Percentiles rank a stretch among this genome's conserved stretches.
These are phyloP conservation scores for Platalea minor DNA, from an alignment of 2,797 vertebrate species.

Conservation along the genomic window DNA sequence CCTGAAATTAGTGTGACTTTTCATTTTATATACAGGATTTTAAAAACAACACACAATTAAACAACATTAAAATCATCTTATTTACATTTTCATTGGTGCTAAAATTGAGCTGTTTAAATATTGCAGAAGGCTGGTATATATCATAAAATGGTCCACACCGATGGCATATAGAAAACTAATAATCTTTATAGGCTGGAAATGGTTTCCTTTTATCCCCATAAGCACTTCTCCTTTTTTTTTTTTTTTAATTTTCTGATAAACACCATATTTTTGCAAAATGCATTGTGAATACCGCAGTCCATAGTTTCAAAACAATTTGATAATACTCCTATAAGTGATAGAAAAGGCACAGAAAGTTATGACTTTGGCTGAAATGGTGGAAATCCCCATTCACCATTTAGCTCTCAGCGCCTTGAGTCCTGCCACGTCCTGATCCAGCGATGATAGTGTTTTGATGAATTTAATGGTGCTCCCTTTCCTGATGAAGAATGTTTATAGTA, in stretches of 20 bases:
- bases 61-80: slow-evolving; percentile 85
- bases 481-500: slow-evolving; percentile 83
- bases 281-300: slow-evolving; percentile 67
- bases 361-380: slow-evolving; percentile 77
- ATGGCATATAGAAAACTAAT: slow-evolving; percentile 70
- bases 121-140: slow-evolving; percentile 75
- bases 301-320: slow-evolving; percentile 77
- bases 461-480: slow-evolving; percentile 81
- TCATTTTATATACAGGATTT: slow-evolving; percentile 84
- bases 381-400: slow-evolving; percentile 68
- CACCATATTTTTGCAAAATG: slow-evolving; percentile 67
- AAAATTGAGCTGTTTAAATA: slow-evolving; percentile 78
- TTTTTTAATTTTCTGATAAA: slow-evolving; percentile 64
- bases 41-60: slow-evolving; percentile 73
- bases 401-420: slow-evolving; percentile 82
- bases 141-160: slow-evolving; percentile 70
- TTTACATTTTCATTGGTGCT: slow-evolving; percentile 82
- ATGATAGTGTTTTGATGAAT: slow-evolving; percentile 79
- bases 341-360: slow-evolving; percentile 81
- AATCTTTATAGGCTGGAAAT: slow-evolving; percentile 74
- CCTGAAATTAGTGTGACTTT: slow-evolving; percentile 77
- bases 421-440: slow-evolving; percentile 83
- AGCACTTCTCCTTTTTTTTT: slow-evolving; percentile 55
- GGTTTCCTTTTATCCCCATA: slow-evolving; percentile 62
- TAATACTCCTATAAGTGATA: slow-evolving; percentile 75